phyloP scores from a whole-genome alignment of 2,113 vertebrate genomes.

The Hypocryptadius cinnamomeus region DNA sequence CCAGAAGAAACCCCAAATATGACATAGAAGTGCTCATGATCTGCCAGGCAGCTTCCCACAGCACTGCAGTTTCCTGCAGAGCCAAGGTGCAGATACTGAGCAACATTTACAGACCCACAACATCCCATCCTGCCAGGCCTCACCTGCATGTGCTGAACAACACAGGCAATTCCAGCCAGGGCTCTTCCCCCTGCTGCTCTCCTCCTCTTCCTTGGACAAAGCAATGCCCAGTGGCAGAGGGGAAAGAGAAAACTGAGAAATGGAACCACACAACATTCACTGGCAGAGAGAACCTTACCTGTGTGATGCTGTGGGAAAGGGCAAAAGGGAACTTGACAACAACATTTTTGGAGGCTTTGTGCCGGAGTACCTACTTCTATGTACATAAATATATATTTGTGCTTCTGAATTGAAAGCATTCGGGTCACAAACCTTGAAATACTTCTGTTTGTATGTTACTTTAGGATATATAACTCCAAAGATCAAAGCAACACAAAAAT shows the following conservation, averaged over 20 bases:
- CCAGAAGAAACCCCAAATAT: not conserved
- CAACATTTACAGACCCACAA: not conserved
- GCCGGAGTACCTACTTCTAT: not conserved
- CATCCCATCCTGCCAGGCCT: not conserved
- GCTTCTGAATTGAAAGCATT: not conserved
- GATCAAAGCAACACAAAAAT: not conserved
- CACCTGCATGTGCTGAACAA: not conserved
- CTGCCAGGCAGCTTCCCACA: not conserved
- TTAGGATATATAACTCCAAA: not conserved
- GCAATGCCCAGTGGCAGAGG: not conserved
- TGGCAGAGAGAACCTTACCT: not conserved
- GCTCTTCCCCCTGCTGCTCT: not conserved
- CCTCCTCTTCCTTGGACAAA: not conserved
- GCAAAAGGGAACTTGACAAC: not conserved
- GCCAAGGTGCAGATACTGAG: not conserved
- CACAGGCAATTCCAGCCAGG: not conserved
- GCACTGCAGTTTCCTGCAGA: not conserved
- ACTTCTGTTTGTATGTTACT: not conserved
- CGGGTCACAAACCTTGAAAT: not conserved
- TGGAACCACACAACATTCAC: not conserved
- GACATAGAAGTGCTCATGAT: not conserved
- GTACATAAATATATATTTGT: not conserved
- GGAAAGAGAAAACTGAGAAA: not conserved
- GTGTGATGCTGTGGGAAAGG: not conserved
- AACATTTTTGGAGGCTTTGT: not conserved